Percentiles rank a stretch among this genome's conserved stretches.
Evolutionary conservation across 2,888 invertebrate species (phyloP).

Genomic region (Rhingia rostrata): DNA sequence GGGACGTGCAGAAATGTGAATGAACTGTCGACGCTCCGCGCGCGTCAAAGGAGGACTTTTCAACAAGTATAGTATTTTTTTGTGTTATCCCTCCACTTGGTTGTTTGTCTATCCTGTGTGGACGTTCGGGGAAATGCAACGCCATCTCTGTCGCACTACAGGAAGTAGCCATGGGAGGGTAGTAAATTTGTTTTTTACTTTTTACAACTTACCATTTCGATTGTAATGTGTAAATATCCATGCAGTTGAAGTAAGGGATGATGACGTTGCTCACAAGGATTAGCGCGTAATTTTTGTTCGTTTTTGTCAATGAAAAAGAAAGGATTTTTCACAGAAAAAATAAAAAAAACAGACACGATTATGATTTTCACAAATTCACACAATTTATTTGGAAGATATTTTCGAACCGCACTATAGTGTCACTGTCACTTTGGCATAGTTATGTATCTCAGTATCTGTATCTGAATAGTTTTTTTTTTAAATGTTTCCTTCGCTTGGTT

Average conservation of each 20-base stretch:
- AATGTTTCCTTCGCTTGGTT: constrained; percentile 4
- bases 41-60: constrained; percentile 45
- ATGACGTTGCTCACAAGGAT: constrained; percentile 49
- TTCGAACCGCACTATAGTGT: constrained; percentile 25
- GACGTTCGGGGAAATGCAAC: constrained; percentile 12
- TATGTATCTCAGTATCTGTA: constrained; percentile 26
- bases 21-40: constrained; percentile 65
- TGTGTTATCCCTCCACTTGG: constrained; percentile 40
- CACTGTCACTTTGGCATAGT: constrained; percentile 41
- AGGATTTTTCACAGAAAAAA: constrained; percentile 23
- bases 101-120: constrained; percentile 38
- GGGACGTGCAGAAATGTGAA: constrained; percentile 65
- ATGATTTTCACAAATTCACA: constrained; percentile 34
- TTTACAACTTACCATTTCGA: constrained; percentile 79
- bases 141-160: constrained; percentile 46
- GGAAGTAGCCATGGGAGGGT: constrained; percentile 41
- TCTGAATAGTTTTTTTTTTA: constrained; percentile 38
- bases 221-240: constrained; percentile 75
- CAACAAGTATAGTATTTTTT: constrained; percentile 74
- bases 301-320: constrained; percentile 62
- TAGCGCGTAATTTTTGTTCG: constrained; percentile 53
- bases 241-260: constrained; percentile 62
- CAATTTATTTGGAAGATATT: constrained; percentile 2
- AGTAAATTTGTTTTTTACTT: constrained; percentile 65
- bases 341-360: constrained; percentile 8